A percentile compares a stretch with the other conserved stretches of the same genome.
Evolutionary conservation across 2,888 invertebrate genomes (phyloP).

Genomic region (Eupithecia pulchellata): DNA sequence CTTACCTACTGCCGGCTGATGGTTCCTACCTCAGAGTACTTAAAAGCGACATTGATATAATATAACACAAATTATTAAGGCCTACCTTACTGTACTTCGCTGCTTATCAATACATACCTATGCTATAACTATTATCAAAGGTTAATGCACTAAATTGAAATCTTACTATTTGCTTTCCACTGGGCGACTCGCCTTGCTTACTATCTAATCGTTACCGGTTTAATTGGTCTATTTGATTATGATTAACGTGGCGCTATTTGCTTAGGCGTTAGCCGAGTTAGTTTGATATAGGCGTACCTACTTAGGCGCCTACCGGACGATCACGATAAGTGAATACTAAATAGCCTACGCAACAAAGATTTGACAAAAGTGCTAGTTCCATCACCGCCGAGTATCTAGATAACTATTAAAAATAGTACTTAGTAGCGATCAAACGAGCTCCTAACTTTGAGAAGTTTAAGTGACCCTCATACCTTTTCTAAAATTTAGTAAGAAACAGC

Average conservation of each 20-base stretch:
- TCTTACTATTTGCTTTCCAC: constrained; percentile 44
- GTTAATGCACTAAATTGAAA: constrained; percentile 30
- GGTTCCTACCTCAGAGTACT: constrained; percentile 4
- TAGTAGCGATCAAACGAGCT: neutral
- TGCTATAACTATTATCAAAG: constrained; percentile 24
- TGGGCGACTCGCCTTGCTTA: constrained; percentile 30
- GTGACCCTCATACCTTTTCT: neutral
- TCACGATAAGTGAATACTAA: too few species aligned
- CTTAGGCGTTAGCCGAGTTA: constrained; percentile 14
- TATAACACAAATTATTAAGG: neutral
- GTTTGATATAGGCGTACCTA: neutral
- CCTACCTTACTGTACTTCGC: neutral
- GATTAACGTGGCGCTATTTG: constrained; percentile 37
- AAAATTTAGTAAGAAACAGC: neutral
- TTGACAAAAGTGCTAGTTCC: neutral
- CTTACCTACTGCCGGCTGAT: neutral
- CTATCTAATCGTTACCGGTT: constrained; percentile 42
- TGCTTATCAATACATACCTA: constrained; percentile 1
- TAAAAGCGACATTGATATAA: neutral
- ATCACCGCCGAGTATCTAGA: neutral
- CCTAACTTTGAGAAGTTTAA: neutral
- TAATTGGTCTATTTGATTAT: constrained; percentile 43
- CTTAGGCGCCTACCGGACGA: too few species aligned
- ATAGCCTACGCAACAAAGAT: too few species aligned
- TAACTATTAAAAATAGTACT: too few species aligned